Percentiles rank a stretch among this genome's conserved stretches.
These are phyloP conservation scores for Delphinus delphis DNA, from an alignment of 2,113 vertebrate species.

Conservation along the genomic window DNA sequence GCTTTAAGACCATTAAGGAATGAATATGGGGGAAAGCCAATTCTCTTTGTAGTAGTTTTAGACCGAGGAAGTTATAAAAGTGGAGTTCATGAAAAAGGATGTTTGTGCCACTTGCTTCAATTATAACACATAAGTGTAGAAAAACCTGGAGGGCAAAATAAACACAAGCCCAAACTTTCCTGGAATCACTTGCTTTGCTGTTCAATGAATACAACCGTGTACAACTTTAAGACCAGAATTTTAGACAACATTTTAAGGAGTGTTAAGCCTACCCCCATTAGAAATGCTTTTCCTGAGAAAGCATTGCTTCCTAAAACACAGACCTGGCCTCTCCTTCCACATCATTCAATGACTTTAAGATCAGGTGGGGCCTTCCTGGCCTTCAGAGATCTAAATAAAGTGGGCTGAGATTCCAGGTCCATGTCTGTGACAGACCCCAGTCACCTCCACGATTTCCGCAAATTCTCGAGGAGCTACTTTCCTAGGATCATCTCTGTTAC, in stretches of 20 bases:
- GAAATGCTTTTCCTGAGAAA: not conserved
- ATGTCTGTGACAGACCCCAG: too few relatives aligned
- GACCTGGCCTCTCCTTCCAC: fast-evolving
- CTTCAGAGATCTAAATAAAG: not conserved
- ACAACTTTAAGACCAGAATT: not conserved
- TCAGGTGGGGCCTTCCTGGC: fast-evolving
- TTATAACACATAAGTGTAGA: not conserved
- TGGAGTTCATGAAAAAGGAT: constrained; percentile 36
- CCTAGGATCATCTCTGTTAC: not conserved
- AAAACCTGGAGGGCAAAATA: not conserved
- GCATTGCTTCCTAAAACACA: not conserved
- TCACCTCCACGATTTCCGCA: not conserved
- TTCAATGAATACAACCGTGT: not conserved
- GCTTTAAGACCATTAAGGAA: constrained; percentile 43
- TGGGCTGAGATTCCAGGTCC: not conserved
- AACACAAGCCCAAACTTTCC: not conserved
- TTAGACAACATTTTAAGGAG: not conserved
- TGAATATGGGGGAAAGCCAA: constrained; percentile 31
- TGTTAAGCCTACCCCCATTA: not conserved
- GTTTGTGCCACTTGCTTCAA: constrained; percentile 6
- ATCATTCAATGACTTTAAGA: not conserved
- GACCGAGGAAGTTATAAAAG: constrained; percentile 37
- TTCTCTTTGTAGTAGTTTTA: constrained; percentile 59
- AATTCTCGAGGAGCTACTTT: not conserved
- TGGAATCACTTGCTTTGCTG: not conserved